A percentile compares a stretch with the other conserved stretches of the same genome.
phyloP scores from a whole-genome alignment of 2,888 invertebrate genomes.

The Parascotia fuliginaria region DNA sequence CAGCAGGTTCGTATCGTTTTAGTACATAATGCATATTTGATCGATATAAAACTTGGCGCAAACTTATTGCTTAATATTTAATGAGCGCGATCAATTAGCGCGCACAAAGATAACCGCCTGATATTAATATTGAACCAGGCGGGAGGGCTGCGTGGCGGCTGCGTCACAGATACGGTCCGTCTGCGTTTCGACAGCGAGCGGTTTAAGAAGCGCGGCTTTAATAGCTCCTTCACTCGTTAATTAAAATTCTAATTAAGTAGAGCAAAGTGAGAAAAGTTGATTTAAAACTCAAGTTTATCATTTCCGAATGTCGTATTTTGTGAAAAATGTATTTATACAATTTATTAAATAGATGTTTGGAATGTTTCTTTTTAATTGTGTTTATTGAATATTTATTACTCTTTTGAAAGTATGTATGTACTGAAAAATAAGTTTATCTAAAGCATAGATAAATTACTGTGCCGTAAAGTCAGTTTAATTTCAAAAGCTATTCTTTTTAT shows the following conservation, averaged over 20 bases:
- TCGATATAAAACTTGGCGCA: conserved; percentile 24
- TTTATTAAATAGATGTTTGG: conserved; percentile 10
- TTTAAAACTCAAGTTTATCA: conserved; percentile 29
- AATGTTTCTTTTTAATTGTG: too few species aligned
- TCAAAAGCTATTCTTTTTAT: too few species aligned
- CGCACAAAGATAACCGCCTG: conserved; percentile 55
- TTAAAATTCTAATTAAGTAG: conserved; percentile 38
- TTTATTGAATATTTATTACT: too few species aligned
- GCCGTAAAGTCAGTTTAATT: too few species aligned
- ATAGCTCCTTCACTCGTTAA: conserved; percentile 22
- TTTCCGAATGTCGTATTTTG: conserved; percentile 15
- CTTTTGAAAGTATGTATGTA: too few species aligned
- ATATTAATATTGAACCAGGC: conserved; percentile 57
- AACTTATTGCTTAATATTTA: conserved; percentile 49
- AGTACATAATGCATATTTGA: neutral
- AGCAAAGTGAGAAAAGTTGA: conserved; percentile 20
- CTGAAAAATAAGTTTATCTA: too few species aligned
- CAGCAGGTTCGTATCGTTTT: too few species aligned
- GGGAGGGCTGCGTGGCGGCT: conserved; percentile 7
- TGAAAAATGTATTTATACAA: conserved; percentile 13
- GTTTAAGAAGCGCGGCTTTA: conserved; percentile 23
- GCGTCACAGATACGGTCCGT: conserved; percentile 2
- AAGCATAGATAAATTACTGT: too few species aligned
- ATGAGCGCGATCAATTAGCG: conserved; percentile 58
- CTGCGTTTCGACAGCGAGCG: neutral